These are phyloP conservation scores for Eupithecia pulchellata DNA, from an alignment of 2,888 invertebrate genomes.

Conservation along the genomic window DNA sequence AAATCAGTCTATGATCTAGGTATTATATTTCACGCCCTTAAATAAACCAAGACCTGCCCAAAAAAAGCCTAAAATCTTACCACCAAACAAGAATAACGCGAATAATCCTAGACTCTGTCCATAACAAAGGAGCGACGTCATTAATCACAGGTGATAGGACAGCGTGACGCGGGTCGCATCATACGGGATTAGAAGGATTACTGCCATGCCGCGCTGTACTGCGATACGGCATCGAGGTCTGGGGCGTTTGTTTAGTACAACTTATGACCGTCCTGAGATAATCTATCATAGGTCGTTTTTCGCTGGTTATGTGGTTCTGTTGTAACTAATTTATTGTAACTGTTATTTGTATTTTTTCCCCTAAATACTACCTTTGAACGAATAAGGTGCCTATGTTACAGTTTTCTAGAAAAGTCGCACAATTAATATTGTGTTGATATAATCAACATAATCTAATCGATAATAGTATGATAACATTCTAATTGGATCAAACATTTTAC, in stretches of 20 bases:
- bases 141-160: conserved; percentile 33
- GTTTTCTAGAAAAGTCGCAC: not conserved
- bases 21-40: not conserved
- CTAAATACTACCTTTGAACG: not conserved
- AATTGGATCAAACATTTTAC: too few relatives aligned
- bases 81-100: conserved; percentile 5
- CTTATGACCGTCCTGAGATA: conserved; percentile 17
- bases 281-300: not conserved
- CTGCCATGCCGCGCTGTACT: conserved; percentile 21
- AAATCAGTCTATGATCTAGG: too few relatives aligned
- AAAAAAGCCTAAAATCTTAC: not conserved
- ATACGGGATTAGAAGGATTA: conserved; percentile 36
- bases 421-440: not conserved
- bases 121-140: conserved; percentile 26
- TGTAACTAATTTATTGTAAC: not conserved
- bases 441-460: not conserved
- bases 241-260: conserved; percentile 16
- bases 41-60: not conserved
- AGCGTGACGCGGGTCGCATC: conserved; percentile 37
- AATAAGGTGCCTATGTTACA: not conserved
- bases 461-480: too few relatives aligned
- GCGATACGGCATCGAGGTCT: conserved; percentile 9
- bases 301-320: not conserved
- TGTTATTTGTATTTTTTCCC: not conserved
- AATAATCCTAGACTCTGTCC: conserved; percentile 15